A percentile compares a stretch with the other conserved stretches of the same genome.
Evolutionary conservation across 2,113 vertebrate genomes (phyloP).

Genomic region (Ascaphus truei): DNA sequence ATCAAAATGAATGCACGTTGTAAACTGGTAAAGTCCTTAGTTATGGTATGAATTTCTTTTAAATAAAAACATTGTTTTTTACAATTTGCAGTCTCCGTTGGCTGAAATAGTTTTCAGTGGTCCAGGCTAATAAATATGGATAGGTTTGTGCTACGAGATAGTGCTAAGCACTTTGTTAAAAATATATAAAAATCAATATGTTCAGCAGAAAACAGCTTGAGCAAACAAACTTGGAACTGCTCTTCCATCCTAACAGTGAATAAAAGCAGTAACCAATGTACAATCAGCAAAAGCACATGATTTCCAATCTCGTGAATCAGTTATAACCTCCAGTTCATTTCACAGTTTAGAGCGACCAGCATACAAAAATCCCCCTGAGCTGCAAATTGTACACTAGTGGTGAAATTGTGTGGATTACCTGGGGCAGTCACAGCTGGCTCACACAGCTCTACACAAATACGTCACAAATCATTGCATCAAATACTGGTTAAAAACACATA

Average conservation of each 20-base stretch:
- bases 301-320: constrained; percentile 6
- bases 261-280: constrained; percentile 6
- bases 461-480: too few relatives aligned
- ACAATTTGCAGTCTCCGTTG: constrained; percentile 6
- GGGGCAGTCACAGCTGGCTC: too few relatives aligned
- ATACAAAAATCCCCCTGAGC: not conserved
- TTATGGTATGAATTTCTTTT: constrained; percentile 24
- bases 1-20: constrained; percentile 8
- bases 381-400: too few relatives aligned
- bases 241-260: not conserved
- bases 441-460: too few relatives aligned
- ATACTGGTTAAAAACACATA: too few relatives aligned
- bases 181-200: constrained; percentile 38
- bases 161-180: constrained; percentile 36
- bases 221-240: constrained; percentile 12
- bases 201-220: constrained; percentile 24
- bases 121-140: constrained; percentile 31
- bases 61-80: constrained; percentile 29
- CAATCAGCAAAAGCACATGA: not conserved
- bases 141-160: constrained; percentile 27
- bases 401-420: too few relatives aligned
- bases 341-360: not conserved
- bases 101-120: constrained; percentile 21
- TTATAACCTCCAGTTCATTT: constrained; percentile 1
- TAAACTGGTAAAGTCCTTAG: constrained; percentile 3